Evolutionary conservation across 2,888 invertebrate genomes (phyloP).

Genomic region (Tachina grossa): DNA sequence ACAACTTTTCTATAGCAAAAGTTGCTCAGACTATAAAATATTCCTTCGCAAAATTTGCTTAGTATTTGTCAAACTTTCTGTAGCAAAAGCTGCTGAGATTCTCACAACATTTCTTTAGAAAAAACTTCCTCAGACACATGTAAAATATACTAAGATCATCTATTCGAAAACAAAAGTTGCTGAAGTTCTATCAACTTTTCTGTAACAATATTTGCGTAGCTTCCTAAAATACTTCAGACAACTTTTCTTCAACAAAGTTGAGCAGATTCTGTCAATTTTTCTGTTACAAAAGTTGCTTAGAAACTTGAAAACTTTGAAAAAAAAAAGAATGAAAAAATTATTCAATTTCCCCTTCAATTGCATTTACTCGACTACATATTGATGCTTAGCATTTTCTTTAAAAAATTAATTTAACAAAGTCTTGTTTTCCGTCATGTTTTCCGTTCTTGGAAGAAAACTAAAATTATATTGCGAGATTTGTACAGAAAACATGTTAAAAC

Average conservation of each 20-base stretch:
- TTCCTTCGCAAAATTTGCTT: background rate
- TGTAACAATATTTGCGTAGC: background rate
- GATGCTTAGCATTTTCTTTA: background rate
- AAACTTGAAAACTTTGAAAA: background rate
- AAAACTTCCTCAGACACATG: background rate
- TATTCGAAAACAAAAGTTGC: background rate
- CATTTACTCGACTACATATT: background rate
- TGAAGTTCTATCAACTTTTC: background rate
- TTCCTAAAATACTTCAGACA: too few relatives aligned
- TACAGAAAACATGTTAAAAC: slow-evolving; percentile 19
- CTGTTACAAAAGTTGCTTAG: background rate
- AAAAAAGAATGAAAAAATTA: background rate
- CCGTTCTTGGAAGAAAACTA: background rate
- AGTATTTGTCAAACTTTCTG: too few relatives aligned
- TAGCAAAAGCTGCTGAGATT: background rate
- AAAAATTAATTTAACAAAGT: background rate
- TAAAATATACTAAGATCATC: too few relatives aligned
- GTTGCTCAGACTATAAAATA: background rate
- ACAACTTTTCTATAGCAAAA: background rate
- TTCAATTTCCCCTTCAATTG: background rate
- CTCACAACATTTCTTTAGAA: background rate
- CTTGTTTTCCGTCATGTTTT: background rate
- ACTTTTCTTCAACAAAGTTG: too few relatives aligned
- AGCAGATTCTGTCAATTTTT: background rate
- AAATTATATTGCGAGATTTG: background rate